These are phyloP conservation scores for Tragelaphus buxtoni DNA, from an alignment of 2,113 vertebrate genomes.

Conservation along the genomic window DNA sequence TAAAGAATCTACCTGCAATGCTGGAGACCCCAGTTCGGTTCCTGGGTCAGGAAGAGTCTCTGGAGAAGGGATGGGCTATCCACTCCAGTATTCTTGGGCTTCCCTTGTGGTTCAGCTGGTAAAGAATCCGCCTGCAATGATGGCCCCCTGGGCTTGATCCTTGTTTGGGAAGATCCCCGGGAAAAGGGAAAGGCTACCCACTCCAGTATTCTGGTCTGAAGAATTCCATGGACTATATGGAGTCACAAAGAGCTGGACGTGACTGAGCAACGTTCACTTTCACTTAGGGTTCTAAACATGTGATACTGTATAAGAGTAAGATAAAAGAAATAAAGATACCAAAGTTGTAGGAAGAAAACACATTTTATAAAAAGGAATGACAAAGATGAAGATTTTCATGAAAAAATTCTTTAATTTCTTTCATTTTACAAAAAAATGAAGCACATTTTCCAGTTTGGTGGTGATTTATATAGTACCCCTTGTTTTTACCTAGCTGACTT, in stretches of 20 bases:
- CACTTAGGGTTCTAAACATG: neutral
- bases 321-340: neutral
- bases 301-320: neutral
- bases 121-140: accelerated
- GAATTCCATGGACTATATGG: neutral
- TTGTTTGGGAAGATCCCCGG: neutral
- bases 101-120: neutral
- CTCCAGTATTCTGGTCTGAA: neutral
- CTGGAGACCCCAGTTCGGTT: neutral
- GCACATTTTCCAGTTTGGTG: neutral
- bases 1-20: neutral
- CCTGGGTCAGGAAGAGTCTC: neutral
- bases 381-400: neutral
- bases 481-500: neutral
- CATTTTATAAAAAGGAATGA: neutral
- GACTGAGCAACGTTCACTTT: neutral
- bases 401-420: neutral
- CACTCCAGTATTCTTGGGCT: neutral
- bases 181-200: neutral
- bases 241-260: neutral
- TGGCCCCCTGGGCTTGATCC: neutral
- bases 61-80: neutral
- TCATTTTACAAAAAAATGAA: neutral
- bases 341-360: neutral
- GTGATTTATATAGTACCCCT: neutral